Percentiles rank a stretch among this genome's conserved stretches.
Conservation (phyloP, 2,797 vertebrate species). For the Somateria mollissima region DNA sequence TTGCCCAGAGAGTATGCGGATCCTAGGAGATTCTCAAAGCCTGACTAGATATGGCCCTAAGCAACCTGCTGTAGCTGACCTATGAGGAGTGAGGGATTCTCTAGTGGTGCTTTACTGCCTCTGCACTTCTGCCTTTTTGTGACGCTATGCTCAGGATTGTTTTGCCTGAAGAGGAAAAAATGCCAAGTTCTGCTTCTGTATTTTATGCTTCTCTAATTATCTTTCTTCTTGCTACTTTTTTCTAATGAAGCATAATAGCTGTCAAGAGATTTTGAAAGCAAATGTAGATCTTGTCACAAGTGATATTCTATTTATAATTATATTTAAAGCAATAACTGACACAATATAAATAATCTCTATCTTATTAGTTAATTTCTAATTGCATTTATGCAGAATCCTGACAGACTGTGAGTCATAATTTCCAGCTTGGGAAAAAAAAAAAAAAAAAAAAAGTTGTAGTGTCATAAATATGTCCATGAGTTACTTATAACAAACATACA, state of each 20-base stretch:
- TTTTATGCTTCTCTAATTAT: not conserved
- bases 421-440: not conserved
- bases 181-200: not conserved
- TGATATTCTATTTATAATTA: not conserved
- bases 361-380: not conserved
- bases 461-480: not conserved
- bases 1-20: not conserved
- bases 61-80: not conserved
- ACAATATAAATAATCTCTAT: not conserved
- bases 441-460: not conserved
- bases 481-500: not conserved
- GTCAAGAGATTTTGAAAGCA: not conserved
- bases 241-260: not conserved
- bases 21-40: not conserved
- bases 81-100: fast-evolving
- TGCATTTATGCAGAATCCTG: not conserved
- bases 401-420: not conserved
- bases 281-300: not conserved
- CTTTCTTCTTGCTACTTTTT: not conserved
- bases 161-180: not conserved
- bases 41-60: not conserved
- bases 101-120: not conserved
- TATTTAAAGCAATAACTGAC: not conserved
- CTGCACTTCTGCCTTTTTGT: not conserved
- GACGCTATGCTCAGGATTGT: not conserved